Conservation (phyloP, 2,888 invertebrate genomes). For the Melinaea marsaeus region DNA sequence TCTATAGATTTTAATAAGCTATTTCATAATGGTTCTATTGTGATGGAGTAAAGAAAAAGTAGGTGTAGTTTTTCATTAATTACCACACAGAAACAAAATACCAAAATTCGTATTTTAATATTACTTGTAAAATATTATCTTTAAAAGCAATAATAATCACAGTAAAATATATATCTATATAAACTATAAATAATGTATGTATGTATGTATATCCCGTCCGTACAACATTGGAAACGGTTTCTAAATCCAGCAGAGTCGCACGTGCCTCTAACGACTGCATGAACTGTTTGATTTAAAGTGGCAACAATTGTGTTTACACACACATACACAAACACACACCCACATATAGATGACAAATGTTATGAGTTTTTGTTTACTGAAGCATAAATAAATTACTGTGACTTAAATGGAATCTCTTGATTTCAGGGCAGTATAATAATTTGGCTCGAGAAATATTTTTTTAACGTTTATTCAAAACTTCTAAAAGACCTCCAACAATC, state of each 20-base stretch:
- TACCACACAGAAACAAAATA: too few relatives aligned
- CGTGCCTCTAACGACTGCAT: conserved; percentile 71
- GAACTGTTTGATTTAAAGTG: conserved; percentile 76
- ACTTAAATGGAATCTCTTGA: too few relatives aligned
- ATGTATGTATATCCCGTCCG: conserved; percentile 31
- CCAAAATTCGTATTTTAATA: too few relatives aligned
- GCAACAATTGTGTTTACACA: conserved; percentile 72
- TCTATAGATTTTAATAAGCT: too few relatives aligned
- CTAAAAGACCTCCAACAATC: conserved; percentile 15
- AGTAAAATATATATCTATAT: background rate
- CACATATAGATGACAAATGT: conserved; percentile 27
- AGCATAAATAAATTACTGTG: too few relatives aligned
- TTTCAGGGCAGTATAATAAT: too few relatives aligned
- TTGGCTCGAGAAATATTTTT: background rate
- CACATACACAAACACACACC: conserved; percentile 19
- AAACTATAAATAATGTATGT: background rate
- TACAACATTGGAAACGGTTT: conserved; percentile 36
- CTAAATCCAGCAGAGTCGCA: conserved; percentile 52
- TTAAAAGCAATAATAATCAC: too few relatives aligned
- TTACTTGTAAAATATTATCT: too few relatives aligned
- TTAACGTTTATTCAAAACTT: conserved; percentile 4
- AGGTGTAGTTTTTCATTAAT: too few relatives aligned
- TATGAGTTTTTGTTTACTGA: conserved; percentile 36
- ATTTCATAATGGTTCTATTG: too few relatives aligned
- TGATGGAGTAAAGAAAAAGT: too few relatives aligned